Conservation (phyloP, 2,888 invertebrate genomes). For the Leucoptera coffeella region DNA sequence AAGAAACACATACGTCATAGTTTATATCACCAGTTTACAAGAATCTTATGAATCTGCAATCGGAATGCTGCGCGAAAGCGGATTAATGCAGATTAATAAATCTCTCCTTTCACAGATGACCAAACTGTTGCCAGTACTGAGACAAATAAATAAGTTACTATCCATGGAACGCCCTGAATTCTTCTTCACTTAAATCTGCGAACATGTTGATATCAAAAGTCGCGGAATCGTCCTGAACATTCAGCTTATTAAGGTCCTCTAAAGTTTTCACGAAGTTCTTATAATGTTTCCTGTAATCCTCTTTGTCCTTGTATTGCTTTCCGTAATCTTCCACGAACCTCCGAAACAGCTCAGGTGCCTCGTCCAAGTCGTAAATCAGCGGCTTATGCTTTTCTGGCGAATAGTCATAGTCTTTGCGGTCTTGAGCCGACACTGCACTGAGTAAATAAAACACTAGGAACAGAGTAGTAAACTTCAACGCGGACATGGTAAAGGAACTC, state of each 20-base stretch:
- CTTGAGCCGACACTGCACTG: no score
- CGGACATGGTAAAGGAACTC: no score
- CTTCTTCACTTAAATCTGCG: constrained; percentile 15
- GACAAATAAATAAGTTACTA: constrained; percentile 15
- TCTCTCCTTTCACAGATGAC: no score
- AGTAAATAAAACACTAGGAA: no score
- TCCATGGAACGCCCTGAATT: constrained; percentile 9
- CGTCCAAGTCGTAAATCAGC: constrained; percentile 20
- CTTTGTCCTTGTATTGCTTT: constrained; percentile 16
- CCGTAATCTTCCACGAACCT: constrained; percentile 16
- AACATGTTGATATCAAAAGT: constrained; percentile 21
- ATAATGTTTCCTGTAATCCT: constrained; percentile 16
- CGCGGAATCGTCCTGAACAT: constrained; percentile 11
- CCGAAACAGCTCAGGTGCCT: constrained; percentile 17
- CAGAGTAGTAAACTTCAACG: no score
- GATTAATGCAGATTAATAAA: no score
- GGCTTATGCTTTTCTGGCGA: no score
- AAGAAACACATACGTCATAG: no score
- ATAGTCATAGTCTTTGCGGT: no score
- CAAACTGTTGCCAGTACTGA: constrained; percentile 28
- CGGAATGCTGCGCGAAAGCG: no score
- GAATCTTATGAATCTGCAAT: no score
- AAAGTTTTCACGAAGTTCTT: constrained; percentile 17
- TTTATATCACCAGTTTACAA: no score
- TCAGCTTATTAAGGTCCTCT: constrained; percentile 19